phyloP scores from a whole-genome alignment of 2,113 vertebrate species.

The Calyptomena viridis region DNA sequence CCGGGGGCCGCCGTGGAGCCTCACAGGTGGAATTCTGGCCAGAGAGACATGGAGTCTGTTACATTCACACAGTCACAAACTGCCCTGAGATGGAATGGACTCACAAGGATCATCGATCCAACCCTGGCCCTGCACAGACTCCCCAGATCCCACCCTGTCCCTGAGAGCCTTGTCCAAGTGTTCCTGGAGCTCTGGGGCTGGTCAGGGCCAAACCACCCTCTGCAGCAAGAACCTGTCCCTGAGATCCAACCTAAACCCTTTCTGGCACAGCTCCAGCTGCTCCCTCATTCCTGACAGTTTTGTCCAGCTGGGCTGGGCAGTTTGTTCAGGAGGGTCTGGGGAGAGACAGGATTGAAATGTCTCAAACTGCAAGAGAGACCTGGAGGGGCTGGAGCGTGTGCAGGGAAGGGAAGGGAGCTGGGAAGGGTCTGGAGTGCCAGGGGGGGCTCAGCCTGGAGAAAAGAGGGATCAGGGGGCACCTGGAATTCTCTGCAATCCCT shows the following conservation, averaged over 20 bases:
- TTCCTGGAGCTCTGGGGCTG: neutral
- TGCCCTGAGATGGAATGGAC: neutral
- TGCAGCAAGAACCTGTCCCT: no score
- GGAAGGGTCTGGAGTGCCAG: neutral
- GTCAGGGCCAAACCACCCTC: neutral
- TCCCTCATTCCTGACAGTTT: neutral
- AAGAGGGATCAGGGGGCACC: neutral
- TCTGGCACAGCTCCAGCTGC: neutral
- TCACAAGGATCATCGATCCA: accelerated
- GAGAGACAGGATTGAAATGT: neutral
- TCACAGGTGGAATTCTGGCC: neutral
- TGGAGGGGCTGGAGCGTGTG: neutral
- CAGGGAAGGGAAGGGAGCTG: neutral
- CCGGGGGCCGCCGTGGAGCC: neutral
- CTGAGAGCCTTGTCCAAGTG: accelerated
- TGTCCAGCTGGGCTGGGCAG: neutral
- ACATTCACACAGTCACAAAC: accelerated
- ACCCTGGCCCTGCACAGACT: neutral
- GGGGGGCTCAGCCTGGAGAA: neutral
- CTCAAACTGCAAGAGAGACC: neutral
- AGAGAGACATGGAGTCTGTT: accelerated
- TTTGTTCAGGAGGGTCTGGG: neutral
- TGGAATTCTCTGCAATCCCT: neutral
- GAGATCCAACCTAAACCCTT: accelerated
- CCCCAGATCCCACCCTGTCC: neutral